Evolutionary conservation across 2,113 vertebrate genomes (phyloP), one percentile per base, ranked within the genome.

Genomic region (Psettodes erumei): DNA sequence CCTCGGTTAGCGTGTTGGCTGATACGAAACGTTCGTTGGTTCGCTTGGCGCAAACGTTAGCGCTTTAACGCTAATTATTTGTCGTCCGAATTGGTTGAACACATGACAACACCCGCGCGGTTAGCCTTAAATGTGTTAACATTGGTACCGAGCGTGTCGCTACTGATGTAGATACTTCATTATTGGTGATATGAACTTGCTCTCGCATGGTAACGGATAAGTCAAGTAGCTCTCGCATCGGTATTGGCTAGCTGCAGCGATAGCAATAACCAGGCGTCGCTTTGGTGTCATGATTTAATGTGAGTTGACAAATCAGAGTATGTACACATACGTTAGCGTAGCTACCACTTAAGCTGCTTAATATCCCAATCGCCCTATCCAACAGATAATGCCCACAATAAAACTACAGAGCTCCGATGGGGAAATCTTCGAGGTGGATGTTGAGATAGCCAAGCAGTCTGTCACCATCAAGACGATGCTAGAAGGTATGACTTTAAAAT

Each of bases 391-490:
- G 98, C 98, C 98, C 89, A 98, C 97, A 37, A 99, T 99, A 93
- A 99, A 99, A 87, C 90, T 99, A 75, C 98, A 99, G 93, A 99
- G 98, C 79, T 99, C 98, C 10, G 98, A 99, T 95, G 98, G 98
- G 82, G 98, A 99, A 81, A 97, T 99, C 90, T 99, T 99, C 55
- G 98, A 99, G 93, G 98, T 99, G 71, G 98, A 99, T 79, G 98
- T 99, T 61, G 98, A 99, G 93, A 99, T 99, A 82, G 98, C 98
- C 16, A 99, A 99, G 61, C 98, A 99, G 71, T 99, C 98, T 48
- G 98, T 99, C 55, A 99, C 98, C 66, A 99, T 99, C 83, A 99
- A 99, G 90, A 99, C 98, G 16, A 99, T 99, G 98, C 92, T 99
- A 79, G 98, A 99, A 97, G 98, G 98, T 98, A 94, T 0, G 71